Evolutionary conservation across 2,113 vertebrate genomes (phyloP), one percentile per base, ranked within the genome.

Genomic region (Tautogolabrus adspersus): DNA sequence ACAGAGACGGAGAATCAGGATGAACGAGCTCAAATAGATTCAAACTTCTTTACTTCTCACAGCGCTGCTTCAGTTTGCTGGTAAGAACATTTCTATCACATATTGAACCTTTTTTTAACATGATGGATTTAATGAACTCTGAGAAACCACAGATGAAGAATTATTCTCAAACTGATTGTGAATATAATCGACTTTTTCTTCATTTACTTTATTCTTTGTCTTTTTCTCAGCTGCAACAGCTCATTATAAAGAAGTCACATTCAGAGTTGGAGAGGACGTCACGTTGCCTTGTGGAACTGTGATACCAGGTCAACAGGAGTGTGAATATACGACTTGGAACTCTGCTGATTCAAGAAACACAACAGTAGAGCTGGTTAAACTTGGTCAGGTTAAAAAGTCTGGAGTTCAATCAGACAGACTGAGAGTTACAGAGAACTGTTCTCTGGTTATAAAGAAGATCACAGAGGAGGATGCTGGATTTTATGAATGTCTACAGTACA

Each of bases 361-460:
- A 18, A 0, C 0, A 23, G 0, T 0, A 9, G 1, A 0, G 10
- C 60, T 70, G 34, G 0, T 80, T 16, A 0, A 0, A 9, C 0
- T 0, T 2, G 61, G 66, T 0, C 1, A 15, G 30, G 26, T 52
- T 40, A 0, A 0, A 4, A 0, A 3, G 42, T 0, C 2, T 0
- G 18, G 1, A 57, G 1, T 3, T 40, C 64, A 47, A 72, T 37
- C 56, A 60, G 54, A 66, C 72, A 70, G 62, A 77, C 59, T 19
- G 13, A 22, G 0, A 67, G 72, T 65, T 8, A 55, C n/a, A 55
- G 13, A 22, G 13, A 38, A 40, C 0, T 67, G 65, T 10, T 66
- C 30, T 38, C 47, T 66, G 64, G 30, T 52, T 8, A 30, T 64
- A 19, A 64, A 64, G 23, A 64, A 18, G 15, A 30, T 22, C 19